A percentile compares a stretch with the other conserved stretches of the same genome.
phyloP scores from a whole-genome alignment of 1,140 invertebrate genomes.

The Planococcus citri region DNA sequence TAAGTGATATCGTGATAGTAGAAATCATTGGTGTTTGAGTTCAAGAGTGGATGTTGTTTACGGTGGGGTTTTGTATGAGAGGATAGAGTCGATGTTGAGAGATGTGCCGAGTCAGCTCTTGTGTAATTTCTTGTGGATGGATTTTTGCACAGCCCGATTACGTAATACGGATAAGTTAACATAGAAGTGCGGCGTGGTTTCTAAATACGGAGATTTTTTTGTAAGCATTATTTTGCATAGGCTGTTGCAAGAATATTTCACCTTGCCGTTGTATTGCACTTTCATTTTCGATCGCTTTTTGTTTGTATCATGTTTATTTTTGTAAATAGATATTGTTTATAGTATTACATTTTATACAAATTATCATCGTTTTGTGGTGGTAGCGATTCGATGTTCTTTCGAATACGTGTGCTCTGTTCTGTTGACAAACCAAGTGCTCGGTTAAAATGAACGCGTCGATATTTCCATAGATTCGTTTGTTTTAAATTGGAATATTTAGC shows the following conservation, averaged over 20 bases:
- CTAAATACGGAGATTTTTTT: background rate
- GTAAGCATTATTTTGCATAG: slow-evolving; percentile 26
- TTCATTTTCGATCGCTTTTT: slow-evolving; percentile 16
- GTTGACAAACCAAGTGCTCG: background rate
- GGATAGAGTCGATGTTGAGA: too few relatives aligned
- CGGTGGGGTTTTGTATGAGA: too few relatives aligned
- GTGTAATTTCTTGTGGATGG: too few relatives aligned
- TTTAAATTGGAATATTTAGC: too few relatives aligned
- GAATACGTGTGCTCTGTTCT: background rate
- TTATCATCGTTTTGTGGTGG: background rate
- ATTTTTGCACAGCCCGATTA: too few relatives aligned
- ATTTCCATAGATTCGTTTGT: too few relatives aligned
- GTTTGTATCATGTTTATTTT: background rate
- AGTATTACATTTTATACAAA: background rate
- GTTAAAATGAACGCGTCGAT: background rate
- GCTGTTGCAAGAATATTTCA: background rate
- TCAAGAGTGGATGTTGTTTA: too few relatives aligned
- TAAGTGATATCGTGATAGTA: too few relatives aligned
- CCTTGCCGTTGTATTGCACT: slow-evolving; percentile 11
- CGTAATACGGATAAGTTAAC: too few relatives aligned
- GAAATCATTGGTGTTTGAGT: too few relatives aligned
- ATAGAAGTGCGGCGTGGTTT: too few relatives aligned
- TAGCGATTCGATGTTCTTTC: background rate
- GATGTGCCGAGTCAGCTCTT: too few relatives aligned
- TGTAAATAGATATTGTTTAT: background rate